Conservation (phyloP, 2,888 invertebrate species). For the Cylindroiulus punctatus region DNA sequence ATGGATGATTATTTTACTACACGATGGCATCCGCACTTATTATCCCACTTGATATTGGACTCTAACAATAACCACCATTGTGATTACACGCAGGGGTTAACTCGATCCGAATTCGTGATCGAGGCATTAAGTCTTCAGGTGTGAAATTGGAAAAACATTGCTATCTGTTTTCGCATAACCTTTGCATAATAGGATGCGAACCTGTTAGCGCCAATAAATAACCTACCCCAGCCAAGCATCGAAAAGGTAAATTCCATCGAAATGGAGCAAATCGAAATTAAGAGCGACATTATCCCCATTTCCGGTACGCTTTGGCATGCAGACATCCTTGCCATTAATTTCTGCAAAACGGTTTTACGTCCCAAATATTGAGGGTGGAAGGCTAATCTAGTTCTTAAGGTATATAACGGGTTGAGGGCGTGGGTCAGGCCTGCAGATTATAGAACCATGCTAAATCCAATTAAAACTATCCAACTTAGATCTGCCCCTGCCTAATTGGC, state of each 20-base stretch:
- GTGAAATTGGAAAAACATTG: neutral
- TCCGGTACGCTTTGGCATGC: neutral
- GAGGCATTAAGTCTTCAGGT: conserved; percentile 12
- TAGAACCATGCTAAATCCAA: neutral
- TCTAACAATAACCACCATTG: neutral
- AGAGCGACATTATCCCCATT: neutral
- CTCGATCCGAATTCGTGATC: neutral
- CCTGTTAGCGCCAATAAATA: neutral
- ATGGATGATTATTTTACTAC: neutral
- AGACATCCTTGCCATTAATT: neutral
- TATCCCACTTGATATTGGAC: neutral
- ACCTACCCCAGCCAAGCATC: neutral
- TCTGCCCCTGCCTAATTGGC: neutral
- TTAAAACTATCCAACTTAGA: neutral
- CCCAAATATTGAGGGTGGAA: neutral
- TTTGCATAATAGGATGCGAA: conserved; percentile 2
- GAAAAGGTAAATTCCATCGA: neutral
- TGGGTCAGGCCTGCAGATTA: neutral
- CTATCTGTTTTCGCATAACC: neutral
- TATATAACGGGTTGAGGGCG: neutral
- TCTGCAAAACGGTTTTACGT: neutral
- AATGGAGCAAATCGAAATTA: neutral
- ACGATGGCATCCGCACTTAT: neutral
- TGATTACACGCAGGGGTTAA: conserved; percentile 1
- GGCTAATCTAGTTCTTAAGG: neutral